Evolutionary conservation across 2,113 vertebrate species (phyloP), one percentile per base, ranked within the genome.

Genomic region (Rhinoderma darwinii): DNA sequence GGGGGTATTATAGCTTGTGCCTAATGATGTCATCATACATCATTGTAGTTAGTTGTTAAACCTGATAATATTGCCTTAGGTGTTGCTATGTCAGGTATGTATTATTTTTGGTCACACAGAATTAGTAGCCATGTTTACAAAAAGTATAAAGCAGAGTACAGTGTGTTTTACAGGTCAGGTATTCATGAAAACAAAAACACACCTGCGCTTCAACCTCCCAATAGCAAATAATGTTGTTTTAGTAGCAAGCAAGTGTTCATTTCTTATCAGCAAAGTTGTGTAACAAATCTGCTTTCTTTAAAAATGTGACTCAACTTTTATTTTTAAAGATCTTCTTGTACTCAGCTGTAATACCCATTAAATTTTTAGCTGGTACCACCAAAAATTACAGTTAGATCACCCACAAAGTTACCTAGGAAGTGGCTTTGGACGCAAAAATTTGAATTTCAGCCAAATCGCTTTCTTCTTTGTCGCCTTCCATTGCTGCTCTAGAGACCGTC

Each of bases 51-150:
- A 47, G 56, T 7, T 66, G 30, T 50, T 25, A 27, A 15, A 50
- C 32, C 12, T 54, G 56, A n/a, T 59, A 35, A 59, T 39, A 41
- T 12, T n/a, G 56, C 50, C 54, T 66, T 37, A 63, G 5, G 30
- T 10, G 37, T 43, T 66, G 22, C 14, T 27, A 37, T 25, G 35
- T 41, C 5, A 81, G 56, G 39, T 41, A 63, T 27, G n/a, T 78
- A 27, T 66, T 25, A 76, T 73, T 39, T 51, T 25, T 15, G 51
- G 66, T 56, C 10, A 18, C 20, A 1, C 30, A 54, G 9, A 39
- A 72, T 47, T 70, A 37, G 27, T n/a, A 72, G 37, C 44, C 43
- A 5, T 75, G 50, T 56, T 73, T 74, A 84, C 82, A 54, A 27
- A 35, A 27, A 12, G 5, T 15, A 8, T 43, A 27, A 43, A 68